Base-by-base conservation (phyloP, 2,113 vertebrate genomes). In the Archocentrus centrarchus region DNA sequence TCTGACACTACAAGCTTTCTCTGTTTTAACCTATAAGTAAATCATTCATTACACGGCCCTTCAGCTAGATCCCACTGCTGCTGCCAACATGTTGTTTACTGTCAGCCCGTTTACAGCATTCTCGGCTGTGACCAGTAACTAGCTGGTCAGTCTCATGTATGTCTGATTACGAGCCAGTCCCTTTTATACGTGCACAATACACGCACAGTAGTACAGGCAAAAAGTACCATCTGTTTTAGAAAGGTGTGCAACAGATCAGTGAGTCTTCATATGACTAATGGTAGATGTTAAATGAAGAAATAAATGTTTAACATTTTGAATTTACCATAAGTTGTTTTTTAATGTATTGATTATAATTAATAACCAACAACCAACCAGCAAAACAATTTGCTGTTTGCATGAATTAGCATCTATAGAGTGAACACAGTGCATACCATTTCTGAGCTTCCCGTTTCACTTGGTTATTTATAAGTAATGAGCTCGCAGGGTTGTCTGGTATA, bases 381-480 rank as follows among this genome's bases (percentile, higher is more conserved):
- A 81, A 77, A 61, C 20, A 62, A 75, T 8, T 35, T 22, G 3
- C n/a, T 24, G 24, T 79, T 80, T 75, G 75, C 41, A 78, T 7
- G 8, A 20, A 39, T 79, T 75, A 55, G 22, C 59, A 66, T 6
- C 18, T 57, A 32, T 50, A 13, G 55, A 82, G 66, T 66, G 37
- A 68, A 58, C 20, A 20, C n/a, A 24, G 20, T 6, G 15, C 32
- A 66, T 17, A 44, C 14, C 22, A 73, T 79, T 85, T 66, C 66
- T 53, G 15, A 75, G 32, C 27, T 22, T 47, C 53, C 39, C 53
- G 30, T 75, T 82, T 83, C 15, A 9, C 47, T 62, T 79, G 30
- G 50, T 87, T 85, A 27, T 64, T 37, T 57, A 27, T 79, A 82
- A 84, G 66, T 77, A 77, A 18, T 66, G 66, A 68, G 53, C 60